Evolutionary conservation across 2,113 vertebrate species (phyloP).

Genomic region (Sorex fumeus): DNA sequence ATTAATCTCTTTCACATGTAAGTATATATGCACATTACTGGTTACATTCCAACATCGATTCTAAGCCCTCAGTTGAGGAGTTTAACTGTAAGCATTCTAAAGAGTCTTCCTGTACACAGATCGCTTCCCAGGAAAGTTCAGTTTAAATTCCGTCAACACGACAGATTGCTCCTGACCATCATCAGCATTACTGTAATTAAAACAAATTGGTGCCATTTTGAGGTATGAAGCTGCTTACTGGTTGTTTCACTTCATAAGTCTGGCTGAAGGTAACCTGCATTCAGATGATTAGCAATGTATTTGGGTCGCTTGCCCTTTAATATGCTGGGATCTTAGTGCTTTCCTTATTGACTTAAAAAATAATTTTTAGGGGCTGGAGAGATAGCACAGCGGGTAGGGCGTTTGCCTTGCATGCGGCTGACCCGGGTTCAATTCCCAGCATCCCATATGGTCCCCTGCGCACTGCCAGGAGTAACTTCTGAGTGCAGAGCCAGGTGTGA

Average conservation of each 20-base stretch:
- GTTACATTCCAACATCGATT: conserved; percentile 10
- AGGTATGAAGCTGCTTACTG: neutral
- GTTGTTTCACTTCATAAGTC: neutral
- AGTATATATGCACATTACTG: neutral
- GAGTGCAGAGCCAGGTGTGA: too few relatives aligned
- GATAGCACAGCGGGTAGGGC: too few relatives aligned
- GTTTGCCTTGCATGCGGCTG: too few relatives aligned
- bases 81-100: neutral
- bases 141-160: conserved; percentile 41
- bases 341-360: conserved; percentile 46
- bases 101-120: conserved; percentile 1
- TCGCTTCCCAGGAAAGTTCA: conserved; percentile 19
- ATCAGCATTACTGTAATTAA: neutral
- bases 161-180: neutral
- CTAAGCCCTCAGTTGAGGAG: conserved; percentile 8
- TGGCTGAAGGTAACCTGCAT: conserved; percentile 6
- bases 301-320: neutral
- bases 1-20: neutral
- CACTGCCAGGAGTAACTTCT: too few relatives aligned
- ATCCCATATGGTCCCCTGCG: too few relatives aligned
- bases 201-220: neutral
- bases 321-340: neutral
- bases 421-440: too few relatives aligned
- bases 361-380: too few relatives aligned
- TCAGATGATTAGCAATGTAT: neutral